phyloP scores from a whole-genome alignment of 2,113 vertebrate species.

The Aythya baeri region DNA sequence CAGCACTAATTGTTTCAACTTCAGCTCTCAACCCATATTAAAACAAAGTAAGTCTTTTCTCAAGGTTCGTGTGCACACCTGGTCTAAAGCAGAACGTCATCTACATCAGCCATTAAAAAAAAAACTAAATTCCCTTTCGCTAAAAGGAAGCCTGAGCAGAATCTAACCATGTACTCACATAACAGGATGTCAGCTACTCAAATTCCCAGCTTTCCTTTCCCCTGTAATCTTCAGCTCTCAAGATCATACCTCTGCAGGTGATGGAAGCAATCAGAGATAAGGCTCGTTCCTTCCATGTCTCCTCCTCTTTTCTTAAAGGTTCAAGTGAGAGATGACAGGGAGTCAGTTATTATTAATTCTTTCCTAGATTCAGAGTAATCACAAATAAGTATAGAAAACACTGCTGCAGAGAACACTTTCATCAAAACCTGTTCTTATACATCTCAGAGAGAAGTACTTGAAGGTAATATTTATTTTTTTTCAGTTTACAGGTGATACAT shows the following conservation, averaged over 20 bases:
- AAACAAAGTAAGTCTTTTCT: neutral
- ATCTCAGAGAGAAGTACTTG: conserved; percentile 67
- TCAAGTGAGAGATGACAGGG: neutral
- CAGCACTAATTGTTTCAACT: neutral
- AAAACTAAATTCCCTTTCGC: neutral
- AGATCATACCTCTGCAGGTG: neutral
- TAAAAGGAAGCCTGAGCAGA: neutral
- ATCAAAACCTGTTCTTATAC: conserved; percentile 29
- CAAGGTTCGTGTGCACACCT: neutral
- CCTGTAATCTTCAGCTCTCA: neutral
- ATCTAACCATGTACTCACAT: neutral
- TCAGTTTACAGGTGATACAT: conserved; percentile 81
- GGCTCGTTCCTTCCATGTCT: neutral
- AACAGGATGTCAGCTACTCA: neutral
- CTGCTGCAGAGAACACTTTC: neutral
- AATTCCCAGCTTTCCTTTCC: neutral
- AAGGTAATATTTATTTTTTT: conserved; percentile 82
- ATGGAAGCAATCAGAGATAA: fast-evolving
- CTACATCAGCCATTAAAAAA: neutral
- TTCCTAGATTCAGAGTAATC: neutral
- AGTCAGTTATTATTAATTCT: neutral
- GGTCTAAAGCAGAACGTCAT: neutral
- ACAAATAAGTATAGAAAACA: neutral
- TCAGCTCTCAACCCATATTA: neutral
- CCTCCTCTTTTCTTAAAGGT: neutral